Evolutionary conservation across 2,888 invertebrate species (phyloP).

Genomic region (Clanis bilineata): DNA sequence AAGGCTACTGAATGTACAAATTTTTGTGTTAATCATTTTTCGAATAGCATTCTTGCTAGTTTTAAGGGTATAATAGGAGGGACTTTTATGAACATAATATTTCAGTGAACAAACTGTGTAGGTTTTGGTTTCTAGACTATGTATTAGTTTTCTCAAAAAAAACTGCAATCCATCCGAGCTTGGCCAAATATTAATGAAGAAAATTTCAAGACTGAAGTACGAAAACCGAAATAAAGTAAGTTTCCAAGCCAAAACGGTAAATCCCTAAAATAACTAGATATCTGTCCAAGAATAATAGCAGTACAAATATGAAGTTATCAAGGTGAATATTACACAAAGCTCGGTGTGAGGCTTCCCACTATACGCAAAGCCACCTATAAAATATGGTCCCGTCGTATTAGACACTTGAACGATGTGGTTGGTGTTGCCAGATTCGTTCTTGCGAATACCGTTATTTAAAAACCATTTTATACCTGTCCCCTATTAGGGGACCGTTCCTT

Average conservation of each 20-base stretch:
- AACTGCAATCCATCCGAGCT: background rate
- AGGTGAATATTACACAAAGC: background rate
- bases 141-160: no score
- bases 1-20: background rate
- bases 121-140: no score
- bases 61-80: no score
- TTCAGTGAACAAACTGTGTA: no score
- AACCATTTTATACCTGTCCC: no score
- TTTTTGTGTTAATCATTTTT: no score
- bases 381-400: slow-evolving; percentile 6
- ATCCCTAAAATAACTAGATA: background rate
- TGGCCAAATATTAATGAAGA: background rate
- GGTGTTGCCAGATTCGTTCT: background rate
- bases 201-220: background rate
- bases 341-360: background rate
- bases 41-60: background rate
- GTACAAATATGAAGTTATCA: slow-evolving; percentile 9
- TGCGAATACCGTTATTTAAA: background rate
- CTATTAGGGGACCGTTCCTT: no score
- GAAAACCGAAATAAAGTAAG: background rate
- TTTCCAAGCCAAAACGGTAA: background rate
- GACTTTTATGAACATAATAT: no score
- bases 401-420: slow-evolving; percentile 2
- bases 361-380: slow-evolving; percentile 9
- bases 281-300: background rate